Evolutionary conservation across 2,113 vertebrate species (phyloP), one percentile per base, ranked within the genome.

Genomic region (Xyrauchen texanus): DNA sequence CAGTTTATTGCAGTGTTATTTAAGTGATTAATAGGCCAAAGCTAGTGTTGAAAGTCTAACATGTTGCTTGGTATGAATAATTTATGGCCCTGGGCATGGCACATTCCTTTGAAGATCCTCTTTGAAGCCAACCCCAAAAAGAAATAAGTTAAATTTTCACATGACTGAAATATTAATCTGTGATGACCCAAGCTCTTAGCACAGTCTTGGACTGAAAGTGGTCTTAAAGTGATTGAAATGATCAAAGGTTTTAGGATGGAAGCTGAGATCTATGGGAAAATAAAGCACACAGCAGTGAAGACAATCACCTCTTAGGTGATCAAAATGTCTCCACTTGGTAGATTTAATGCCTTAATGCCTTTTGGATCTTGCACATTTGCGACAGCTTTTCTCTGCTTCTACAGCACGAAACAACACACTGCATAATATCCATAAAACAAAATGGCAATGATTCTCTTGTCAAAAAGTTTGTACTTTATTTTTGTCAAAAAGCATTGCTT

Each of bases 111-210:
- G 91, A 88, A 77, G 88, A 93, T 90, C 89, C 84, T 76, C 89
- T 87, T 88, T 82, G 91, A 92, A 88, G 82, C 87, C 84, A 81
- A 82, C 77, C 77, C 82, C 85, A 58, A 89, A 80, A 87, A 87
- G 87, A 91, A 90, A 88, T 66, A 87, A 84, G 89, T 90, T 89
- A 83, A 91, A 89, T 91, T 90, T 90, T 85, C 81, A 82, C 85
- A 88, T 87, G 86, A 84, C 89, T 94, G 87, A 93, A 89, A 90
- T 92, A 93, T 94, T 92, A 88, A 88, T 88, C 85, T 85, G 34
- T 86, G 90, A 90, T 94, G 90, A 93, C 89, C 55, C 47, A 44
- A 76, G 58, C 66, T 71, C 71, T 21, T 80, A 52, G n/a, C 46
- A 60, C 51, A 49, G 12, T 51, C 53, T 76, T 73, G 61, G 60